phyloP scores from a whole-genome alignment of 2,113 vertebrate genomes.

The Centropus bengalensis region DNA sequence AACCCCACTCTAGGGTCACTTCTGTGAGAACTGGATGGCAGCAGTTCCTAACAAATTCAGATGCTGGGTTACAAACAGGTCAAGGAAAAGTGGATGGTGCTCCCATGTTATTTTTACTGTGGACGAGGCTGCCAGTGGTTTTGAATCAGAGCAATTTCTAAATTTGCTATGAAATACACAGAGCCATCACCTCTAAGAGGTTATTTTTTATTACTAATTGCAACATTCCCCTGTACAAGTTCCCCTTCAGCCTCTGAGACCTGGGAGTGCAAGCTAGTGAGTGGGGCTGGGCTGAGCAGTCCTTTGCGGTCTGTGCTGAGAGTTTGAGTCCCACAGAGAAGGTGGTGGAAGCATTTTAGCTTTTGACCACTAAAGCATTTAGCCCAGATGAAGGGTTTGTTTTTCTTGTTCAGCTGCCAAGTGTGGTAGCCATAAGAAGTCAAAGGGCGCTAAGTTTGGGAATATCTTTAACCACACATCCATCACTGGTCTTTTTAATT shows the following conservation, averaged over 20 bases:
- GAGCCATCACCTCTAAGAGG: neutral
- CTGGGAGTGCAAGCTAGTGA: neutral
- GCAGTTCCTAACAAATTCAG: neutral
- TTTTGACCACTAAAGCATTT: neutral
- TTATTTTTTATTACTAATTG: neutral
- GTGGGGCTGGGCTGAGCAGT: neutral
- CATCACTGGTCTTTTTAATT: neutral
- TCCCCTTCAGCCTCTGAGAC: neutral
- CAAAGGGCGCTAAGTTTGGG: neutral
- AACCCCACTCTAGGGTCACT: neutral
- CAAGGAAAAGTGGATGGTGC: neutral
- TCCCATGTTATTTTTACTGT: neutral
- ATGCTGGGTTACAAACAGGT: neutral
- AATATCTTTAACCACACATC: constrained; percentile 39
- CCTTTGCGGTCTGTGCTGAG: neutral
- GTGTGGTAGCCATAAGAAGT: neutral
- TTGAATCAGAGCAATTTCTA: neutral
- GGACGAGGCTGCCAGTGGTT: neutral
- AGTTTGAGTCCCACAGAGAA: neutral
- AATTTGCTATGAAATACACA: neutral
- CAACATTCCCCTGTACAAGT: neutral
- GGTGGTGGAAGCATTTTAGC: neutral
- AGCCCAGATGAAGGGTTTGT: neutral
- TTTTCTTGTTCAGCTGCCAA: constrained; percentile 36
- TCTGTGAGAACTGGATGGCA: neutral